Evolutionary conservation across 1,140 invertebrate genomes (phyloP).

Genomic region (Reticulitermes speratus): DNA sequence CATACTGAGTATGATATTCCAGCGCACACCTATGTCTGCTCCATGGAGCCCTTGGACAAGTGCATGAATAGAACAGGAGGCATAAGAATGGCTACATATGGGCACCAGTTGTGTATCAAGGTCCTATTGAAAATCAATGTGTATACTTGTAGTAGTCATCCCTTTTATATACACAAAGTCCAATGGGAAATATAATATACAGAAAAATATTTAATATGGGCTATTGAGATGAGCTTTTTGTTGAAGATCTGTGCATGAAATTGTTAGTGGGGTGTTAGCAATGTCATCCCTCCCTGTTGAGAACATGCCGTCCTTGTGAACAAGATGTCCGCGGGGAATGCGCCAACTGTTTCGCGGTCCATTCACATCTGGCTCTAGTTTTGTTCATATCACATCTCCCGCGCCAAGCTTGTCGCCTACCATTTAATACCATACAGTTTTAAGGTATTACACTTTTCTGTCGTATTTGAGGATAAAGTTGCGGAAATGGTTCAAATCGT

Average conservation of each 20-base stretch:
- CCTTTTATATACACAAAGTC: background rate
- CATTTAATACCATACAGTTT: too few species aligned
- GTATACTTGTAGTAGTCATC: background rate
- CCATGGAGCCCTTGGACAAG: background rate
- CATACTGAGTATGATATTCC: background rate
- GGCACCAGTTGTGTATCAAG: background rate
- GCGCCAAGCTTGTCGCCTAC: too few species aligned
- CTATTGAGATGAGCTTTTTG: background rate
- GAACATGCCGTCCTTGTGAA: background rate
- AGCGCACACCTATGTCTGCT: background rate
- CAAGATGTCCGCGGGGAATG: background rate
- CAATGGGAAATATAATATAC: constrained; percentile 17
- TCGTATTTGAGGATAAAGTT: too few species aligned
- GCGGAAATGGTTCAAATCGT: too few species aligned
- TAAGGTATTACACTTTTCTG: too few species aligned
- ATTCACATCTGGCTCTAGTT: background rate
- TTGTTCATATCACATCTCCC: too few species aligned
- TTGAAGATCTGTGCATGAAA: background rate
- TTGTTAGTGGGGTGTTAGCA: background rate
- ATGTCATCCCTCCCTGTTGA: background rate
- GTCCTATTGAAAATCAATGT: background rate
- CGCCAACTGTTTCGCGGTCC: background rate
- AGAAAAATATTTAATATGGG: constrained; percentile 4
- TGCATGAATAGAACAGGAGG: background rate
- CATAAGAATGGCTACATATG: background rate